Evolutionary conservation across 2,113 vertebrate genomes (phyloP).

Genomic region (Psittacula cyanocephala): DNA sequence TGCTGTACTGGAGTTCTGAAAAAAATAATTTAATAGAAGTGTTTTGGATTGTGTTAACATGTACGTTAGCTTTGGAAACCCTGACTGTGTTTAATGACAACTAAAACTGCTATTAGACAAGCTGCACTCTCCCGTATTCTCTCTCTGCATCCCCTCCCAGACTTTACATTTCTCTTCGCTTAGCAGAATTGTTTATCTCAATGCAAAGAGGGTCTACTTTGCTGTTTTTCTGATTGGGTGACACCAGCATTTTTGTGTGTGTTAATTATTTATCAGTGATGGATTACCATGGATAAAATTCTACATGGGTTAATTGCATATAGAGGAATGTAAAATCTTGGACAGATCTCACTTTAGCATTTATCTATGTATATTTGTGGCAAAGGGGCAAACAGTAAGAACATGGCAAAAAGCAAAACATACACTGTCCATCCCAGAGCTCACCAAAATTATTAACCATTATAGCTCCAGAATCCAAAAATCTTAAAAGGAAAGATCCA

Average conservation of each 20-base stretch:
- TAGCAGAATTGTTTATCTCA: neutral
- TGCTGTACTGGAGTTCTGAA: slow-evolving; percentile 58
- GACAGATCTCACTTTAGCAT: neutral
- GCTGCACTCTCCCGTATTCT: neutral
- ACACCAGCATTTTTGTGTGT: neutral
- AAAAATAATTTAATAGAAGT: slow-evolving; percentile 67
- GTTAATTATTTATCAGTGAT: neutral
- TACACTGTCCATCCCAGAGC: neutral
- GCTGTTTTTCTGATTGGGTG: neutral
- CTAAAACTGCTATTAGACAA: slow-evolving; percentile 23
- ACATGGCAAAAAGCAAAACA: neutral
- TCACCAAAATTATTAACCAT: neutral
- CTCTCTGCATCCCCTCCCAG: neutral
- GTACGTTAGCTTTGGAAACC: slow-evolving; percentile 58
- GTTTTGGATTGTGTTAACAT: slow-evolving; percentile 59
- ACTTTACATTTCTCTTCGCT: neutral
- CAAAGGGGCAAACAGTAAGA: neutral
- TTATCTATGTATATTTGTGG: neutral
- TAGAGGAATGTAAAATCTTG: neutral
- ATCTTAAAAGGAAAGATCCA: neutral
- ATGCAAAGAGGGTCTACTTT: neutral
- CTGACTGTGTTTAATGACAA: slow-evolving; percentile 37
- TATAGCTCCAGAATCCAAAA: neutral
- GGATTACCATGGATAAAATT: neutral
- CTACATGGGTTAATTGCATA: neutral